Conservation (phyloP, 1,140 invertebrate genomes). For the Leptinotarsa defecta region DNA sequence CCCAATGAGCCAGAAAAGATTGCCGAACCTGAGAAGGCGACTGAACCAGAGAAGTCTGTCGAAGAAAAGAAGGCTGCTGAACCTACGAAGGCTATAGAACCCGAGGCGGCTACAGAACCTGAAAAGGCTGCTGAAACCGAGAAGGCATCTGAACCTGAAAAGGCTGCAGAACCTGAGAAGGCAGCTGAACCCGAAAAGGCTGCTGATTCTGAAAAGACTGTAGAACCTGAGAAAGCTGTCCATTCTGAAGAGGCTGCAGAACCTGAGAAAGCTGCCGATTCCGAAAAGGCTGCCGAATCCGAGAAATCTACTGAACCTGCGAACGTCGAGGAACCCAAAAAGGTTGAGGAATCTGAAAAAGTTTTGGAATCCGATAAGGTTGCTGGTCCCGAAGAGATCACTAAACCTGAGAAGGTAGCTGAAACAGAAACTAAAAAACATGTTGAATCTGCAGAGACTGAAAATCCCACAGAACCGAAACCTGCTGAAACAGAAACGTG, state of each 20-base stretch:
- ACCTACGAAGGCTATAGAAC: neutral
- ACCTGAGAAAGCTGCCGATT: neutral
- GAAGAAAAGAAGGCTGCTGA: neutral
- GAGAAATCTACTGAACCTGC: neutral
- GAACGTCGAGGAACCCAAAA: neutral
- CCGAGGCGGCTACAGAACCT: neutral
- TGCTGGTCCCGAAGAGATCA: neutral
- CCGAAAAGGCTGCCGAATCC: neutral
- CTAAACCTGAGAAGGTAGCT: neutral
- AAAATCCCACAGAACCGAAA: conserved; percentile 16
- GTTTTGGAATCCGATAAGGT: neutral
- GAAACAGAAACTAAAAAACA: neutral
- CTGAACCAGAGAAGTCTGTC: too few relatives aligned
- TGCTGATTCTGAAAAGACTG: neutral
- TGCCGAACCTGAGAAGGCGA: too few relatives aligned
- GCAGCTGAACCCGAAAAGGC: neutral
- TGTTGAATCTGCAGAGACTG: neutral
- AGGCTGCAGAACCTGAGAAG: neutral
- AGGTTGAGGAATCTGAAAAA: neutral
- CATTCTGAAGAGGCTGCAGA: neutral
- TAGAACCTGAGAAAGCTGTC: neutral
- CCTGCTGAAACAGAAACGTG: conserved; percentile 17
- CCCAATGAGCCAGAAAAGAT: conserved; percentile 18
- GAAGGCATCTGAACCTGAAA: neutral
- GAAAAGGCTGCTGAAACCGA: neutral